Percentiles rank a stretch among this genome's conserved stretches.
These are phyloP conservation scores for Dicentrarchus labrax DNA, from an alignment of 2,113 vertebrate genomes.

Conservation along the genomic window DNA sequence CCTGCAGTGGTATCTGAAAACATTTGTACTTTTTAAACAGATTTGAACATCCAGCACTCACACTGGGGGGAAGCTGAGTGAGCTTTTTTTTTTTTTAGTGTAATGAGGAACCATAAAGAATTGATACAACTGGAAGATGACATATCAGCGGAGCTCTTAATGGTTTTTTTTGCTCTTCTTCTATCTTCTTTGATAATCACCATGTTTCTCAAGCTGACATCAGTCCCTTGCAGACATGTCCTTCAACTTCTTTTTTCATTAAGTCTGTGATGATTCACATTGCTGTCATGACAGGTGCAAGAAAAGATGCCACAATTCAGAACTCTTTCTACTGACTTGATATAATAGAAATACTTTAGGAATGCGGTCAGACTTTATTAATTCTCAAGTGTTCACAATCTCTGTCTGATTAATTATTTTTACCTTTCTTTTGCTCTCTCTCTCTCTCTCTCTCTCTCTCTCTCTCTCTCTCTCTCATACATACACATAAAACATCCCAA, in stretches of 20 bases:
- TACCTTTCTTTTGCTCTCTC: neutral
- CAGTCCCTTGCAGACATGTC: neutral
- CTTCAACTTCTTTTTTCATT: neutral
- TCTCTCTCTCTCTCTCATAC: neutral
- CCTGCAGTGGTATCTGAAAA: constrained; percentile 4
- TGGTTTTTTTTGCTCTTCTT: neutral
- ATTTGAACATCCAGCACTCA: neutral
- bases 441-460: no score
- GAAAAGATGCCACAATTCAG: neutral
- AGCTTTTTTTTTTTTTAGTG: neutral
- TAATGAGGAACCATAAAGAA: neutral
- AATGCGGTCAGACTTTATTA: neutral
- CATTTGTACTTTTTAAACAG: constrained; percentile 3
- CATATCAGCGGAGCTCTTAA: neutral
- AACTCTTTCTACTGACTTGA: neutral
- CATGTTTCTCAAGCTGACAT: neutral
- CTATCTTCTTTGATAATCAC: neutral
- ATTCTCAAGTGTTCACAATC: neutral
- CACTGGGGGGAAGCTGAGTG: neutral
- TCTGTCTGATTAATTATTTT: neutral
- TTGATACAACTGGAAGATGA: neutral
- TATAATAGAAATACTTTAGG: neutral
- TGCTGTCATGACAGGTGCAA: neutral
- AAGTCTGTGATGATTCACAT: neutral
- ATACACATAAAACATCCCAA: neutral